Conservation (phyloP, 2,797 vertebrate genomes). For the Botia almorhae region DNA sequence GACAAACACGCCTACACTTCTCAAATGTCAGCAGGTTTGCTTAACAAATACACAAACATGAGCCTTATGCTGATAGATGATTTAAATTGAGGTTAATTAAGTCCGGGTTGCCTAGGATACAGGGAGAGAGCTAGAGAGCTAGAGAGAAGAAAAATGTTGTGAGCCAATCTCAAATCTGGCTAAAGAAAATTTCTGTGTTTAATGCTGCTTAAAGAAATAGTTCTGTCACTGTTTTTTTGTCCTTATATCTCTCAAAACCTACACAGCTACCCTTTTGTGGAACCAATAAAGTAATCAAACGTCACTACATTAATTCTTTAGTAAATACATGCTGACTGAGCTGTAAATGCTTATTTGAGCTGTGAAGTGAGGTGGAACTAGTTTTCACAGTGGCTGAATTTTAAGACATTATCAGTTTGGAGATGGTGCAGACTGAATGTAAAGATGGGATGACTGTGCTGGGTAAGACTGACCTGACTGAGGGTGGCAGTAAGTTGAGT, state of each 20-base stretch:
- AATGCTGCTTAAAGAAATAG: too few relatives aligned
- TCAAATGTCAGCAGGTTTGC: constrained; percentile 35
- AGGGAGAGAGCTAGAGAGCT: not conserved
- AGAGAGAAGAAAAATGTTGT: not conserved
- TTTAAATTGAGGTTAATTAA: constrained; percentile 39
- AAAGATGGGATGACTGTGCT: not conserved
- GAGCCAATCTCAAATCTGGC: constrained; percentile 1
- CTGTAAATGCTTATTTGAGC: not conserved
- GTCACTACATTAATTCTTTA: not conserved
- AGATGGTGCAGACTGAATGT: not conserved
- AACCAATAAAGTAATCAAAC: too few relatives aligned
- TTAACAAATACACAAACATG: constrained; percentile 33
- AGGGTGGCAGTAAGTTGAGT: constrained; percentile 83
- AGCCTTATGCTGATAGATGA: constrained; percentile 15
- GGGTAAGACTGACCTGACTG: constrained; percentile 77
- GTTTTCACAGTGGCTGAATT: not conserved
- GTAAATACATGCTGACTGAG: not conserved
- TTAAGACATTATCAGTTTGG: not conserved
- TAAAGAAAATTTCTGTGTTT: too few relatives aligned
- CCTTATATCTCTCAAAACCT: too few relatives aligned
- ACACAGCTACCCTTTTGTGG: too few relatives aligned
- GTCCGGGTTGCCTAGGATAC: constrained; percentile 24
- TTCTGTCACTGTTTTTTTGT: too few relatives aligned
- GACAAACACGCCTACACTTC: constrained; percentile 33
- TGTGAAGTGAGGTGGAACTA: not conserved